These are phyloP conservation scores for Anarrhichthys ocellatus DNA, from an alignment of 2,113 vertebrate genomes.

Conservation along the genomic window DNA sequence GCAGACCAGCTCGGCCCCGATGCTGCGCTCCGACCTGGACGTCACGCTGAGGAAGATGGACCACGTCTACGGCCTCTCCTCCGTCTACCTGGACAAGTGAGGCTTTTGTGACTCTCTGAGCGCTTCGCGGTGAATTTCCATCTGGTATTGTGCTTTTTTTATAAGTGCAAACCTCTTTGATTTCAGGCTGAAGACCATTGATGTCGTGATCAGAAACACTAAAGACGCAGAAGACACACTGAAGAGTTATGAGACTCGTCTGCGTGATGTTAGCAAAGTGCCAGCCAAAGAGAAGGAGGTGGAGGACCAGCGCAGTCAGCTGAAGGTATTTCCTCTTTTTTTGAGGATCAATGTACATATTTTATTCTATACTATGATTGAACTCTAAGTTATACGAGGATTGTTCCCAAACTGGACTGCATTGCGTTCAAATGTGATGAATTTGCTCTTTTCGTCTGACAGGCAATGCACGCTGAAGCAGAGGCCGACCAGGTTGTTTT, in stretches of 20 bases:
- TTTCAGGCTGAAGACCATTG: conserved; percentile 92
- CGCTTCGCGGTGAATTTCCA: background rate
- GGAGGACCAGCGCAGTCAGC: conserved; percentile 85
- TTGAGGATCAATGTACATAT: background rate
- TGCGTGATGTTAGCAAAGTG: conserved; percentile 89
- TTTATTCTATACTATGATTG: background rate
- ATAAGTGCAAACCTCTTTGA: fast-evolving
- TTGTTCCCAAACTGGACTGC: background rate
- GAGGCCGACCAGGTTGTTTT: conserved; percentile 88
- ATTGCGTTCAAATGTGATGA: background rate
- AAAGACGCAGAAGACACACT: conserved; percentile 90
- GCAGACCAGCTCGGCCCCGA: conserved; percentile 80
- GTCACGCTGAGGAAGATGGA: conserved; percentile 92
- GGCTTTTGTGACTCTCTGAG: conserved; percentile 39
- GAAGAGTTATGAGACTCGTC: conserved; percentile 86
- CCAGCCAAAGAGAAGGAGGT: conserved; percentile 87
- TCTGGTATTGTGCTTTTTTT: background rate
- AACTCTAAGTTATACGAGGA: background rate
- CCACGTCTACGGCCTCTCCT: conserved; percentile 91
- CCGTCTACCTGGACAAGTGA: conserved; percentile 96
- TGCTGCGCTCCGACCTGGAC: conserved; percentile 92
- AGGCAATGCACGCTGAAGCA: conserved; percentile 87
- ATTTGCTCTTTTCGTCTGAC: background rate
- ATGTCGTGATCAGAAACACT: conserved; percentile 91
- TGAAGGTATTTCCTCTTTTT: conserved; percentile 85